A percentile compares a stretch with the other conserved stretches of the same genome.
These are phyloP conservation scores for Siniperca knerii DNA, from an alignment of 2,113 vertebrate genomes.

Conservation along the genomic window DNA sequence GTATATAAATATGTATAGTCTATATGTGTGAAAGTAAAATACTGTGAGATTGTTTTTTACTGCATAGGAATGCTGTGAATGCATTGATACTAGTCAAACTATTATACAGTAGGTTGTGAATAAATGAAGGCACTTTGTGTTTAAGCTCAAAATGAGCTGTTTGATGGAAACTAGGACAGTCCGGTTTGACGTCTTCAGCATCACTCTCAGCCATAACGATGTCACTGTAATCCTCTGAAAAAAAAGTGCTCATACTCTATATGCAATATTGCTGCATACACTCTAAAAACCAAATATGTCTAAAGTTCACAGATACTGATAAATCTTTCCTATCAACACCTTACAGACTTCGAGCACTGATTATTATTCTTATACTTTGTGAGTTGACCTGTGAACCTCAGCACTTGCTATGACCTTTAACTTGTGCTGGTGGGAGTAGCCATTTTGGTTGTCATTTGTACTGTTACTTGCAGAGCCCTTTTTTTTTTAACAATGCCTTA, in stretches of 20 bases:
- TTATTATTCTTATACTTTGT: conserved; percentile 16
- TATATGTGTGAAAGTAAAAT: conserved; percentile 49
- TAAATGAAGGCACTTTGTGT: conserved; percentile 67
- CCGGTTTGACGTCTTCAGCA: conserved; percentile 19
- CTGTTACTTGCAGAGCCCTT: conserved; percentile 53
- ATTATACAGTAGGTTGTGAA: conserved; percentile 16
- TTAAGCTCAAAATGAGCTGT: conserved; percentile 43
- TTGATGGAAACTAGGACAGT: conserved; percentile 32
- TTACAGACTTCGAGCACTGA: conserved; percentile 64
- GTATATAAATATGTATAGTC: conserved; percentile 58
- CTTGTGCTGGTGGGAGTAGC: conserved; percentile 50
- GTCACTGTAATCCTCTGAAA: conserved; percentile 33
- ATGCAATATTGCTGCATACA: conserved; percentile 64
- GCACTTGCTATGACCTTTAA: conserved; percentile 63
- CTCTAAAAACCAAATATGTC: conserved; percentile 66
- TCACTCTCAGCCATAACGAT: conserved; percentile 30
- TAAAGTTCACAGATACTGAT: conserved; percentile 47
- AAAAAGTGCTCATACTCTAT: conserved; percentile 43
- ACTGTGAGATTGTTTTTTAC: conserved; percentile 45
- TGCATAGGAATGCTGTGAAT: conserved; percentile 48
- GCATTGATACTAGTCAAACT: conserved; percentile 36
- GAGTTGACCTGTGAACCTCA: conserved; percentile 66
- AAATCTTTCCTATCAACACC: conserved; percentile 31
- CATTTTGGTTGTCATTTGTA: conserved; percentile 41
- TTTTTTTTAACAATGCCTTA: conserved; percentile 75